phyloP scores from a whole-genome alignment of 2,797 vertebrate genomes.

The Ctenosaura bakeri region DNA sequence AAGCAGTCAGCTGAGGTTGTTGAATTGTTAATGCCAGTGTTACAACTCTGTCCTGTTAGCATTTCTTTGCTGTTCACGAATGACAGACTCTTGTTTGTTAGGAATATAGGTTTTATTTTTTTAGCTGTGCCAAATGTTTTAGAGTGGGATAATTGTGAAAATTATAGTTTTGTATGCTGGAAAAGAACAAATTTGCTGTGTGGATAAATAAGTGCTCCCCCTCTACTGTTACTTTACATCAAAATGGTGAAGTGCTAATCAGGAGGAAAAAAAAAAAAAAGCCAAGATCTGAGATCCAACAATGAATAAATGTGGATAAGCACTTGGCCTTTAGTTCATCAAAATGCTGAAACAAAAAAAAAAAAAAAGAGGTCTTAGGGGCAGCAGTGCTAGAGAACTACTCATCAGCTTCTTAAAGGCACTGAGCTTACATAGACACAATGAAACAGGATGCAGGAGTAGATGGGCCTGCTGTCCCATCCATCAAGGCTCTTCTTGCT shows the following conservation, averaged over 20 bases:
- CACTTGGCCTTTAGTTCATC: too few species aligned
- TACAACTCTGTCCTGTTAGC: not conserved
- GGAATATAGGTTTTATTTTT: not conserved
- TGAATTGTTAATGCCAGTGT: slow-evolving; percentile 46
- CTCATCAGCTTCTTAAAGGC: not conserved
- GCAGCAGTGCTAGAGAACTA: too few species aligned
- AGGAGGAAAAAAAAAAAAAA: not conserved
- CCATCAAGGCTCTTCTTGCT: not conserved
- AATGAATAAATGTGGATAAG: not conserved
- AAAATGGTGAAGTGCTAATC: not conserved
- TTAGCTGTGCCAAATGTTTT: slow-evolving; percentile 9
- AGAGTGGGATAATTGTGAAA: slow-evolving; percentile 16
- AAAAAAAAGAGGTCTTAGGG: not conserved
- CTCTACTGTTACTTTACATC: not conserved
- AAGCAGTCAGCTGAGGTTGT: slow-evolving; percentile 42
- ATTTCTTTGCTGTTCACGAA: slow-evolving; percentile 48
- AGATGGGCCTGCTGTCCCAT: not conserved
- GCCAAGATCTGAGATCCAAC: not conserved
- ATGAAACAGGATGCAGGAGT: not conserved
- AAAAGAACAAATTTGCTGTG: slow-evolving; percentile 8
- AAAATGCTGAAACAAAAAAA: not conserved
- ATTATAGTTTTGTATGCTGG: not conserved
- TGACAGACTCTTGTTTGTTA: not conserved
- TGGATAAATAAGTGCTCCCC: slow-evolving; percentile 6
- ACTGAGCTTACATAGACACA: not conserved